Evolutionary conservation across 2,797 vertebrate genomes (phyloP).

Genomic region (Poecile montanus): DNA sequence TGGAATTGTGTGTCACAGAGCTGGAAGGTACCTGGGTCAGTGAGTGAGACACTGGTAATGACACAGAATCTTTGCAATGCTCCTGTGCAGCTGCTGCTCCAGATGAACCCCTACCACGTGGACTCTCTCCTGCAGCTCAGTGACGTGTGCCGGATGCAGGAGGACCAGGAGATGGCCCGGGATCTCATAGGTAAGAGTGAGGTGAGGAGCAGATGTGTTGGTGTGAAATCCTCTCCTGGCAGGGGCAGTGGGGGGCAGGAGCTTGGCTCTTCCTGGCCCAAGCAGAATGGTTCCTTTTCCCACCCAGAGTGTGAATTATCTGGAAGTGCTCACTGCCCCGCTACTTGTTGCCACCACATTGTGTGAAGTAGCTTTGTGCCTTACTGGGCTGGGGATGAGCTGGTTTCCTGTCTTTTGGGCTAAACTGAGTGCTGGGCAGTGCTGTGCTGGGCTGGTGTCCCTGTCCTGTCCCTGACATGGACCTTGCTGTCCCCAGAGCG

Average conservation of each 20-base stretch:
- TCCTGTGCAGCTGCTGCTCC: conserved; percentile 84
- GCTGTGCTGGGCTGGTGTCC: background rate
- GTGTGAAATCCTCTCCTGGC: background rate
- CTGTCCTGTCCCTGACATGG: background rate
- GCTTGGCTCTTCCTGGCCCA: background rate
- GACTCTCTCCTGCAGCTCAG: conserved; percentile 96
- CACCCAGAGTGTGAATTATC: accelerated
- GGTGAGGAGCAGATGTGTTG: background rate
- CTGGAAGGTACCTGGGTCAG: background rate
- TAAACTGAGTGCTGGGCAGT: background rate
- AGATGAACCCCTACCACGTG: conserved; percentile 93
- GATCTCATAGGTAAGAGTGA: conserved; percentile 87
- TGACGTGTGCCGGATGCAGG: conserved; percentile 93
- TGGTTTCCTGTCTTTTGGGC: background rate
- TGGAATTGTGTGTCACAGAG: background rate
- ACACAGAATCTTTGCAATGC: background rate
- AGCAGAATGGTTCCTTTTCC: background rate
- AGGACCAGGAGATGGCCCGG: conserved; percentile 96
- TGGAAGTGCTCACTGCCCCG: background rate
- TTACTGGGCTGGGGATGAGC: background rate
- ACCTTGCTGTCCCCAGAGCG: conserved; percentile 80
- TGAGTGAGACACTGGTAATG: accelerated
- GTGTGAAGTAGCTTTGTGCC: background rate
- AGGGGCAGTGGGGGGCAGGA: background rate
- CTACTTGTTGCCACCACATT: accelerated